Evolutionary conservation across 2,113 vertebrate genomes (phyloP).

Genomic region (Columba livia): DNA sequence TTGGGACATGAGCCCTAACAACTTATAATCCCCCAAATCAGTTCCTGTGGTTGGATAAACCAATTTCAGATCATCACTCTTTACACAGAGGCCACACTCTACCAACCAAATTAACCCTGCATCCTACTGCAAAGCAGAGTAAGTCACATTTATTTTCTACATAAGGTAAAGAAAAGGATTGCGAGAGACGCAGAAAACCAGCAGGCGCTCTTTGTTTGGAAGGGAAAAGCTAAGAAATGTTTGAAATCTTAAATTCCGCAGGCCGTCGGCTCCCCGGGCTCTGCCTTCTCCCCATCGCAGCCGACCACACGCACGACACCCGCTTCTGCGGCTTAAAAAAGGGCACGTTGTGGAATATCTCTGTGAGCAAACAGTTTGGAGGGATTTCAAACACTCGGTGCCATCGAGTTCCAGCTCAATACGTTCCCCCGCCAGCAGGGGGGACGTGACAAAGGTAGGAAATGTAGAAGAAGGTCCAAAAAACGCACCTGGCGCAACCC

Average conservation of each 20-base stretch:
- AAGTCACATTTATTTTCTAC: neutral
- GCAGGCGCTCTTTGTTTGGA: neutral
- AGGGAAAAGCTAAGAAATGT: neutral
- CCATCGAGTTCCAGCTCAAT: neutral
- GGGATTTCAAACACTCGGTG: constrained; percentile 6
- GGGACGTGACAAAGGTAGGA: fast-evolving
- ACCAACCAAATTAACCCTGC: neutral
- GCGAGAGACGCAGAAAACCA: neutral
- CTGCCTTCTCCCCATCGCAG: neutral
- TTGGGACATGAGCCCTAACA: too few species aligned
- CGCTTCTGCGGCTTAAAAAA: neutral
- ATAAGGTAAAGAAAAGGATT: neutral
- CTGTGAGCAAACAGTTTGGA: neutral
- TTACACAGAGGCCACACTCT: neutral
- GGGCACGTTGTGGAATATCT: neutral
- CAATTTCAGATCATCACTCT: neutral
- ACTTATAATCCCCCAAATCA: neutral
- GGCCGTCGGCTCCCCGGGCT: neutral
- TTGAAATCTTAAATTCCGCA: too few species aligned
- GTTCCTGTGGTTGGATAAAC: neutral
- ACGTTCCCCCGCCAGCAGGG: neutral
- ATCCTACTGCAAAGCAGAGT: neutral
- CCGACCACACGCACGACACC: neutral
- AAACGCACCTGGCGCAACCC: neutral
- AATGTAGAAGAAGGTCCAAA: neutral